Conservation (phyloP, 2,888 invertebrate genomes). For the Choristoneura rosaceana region DNA sequence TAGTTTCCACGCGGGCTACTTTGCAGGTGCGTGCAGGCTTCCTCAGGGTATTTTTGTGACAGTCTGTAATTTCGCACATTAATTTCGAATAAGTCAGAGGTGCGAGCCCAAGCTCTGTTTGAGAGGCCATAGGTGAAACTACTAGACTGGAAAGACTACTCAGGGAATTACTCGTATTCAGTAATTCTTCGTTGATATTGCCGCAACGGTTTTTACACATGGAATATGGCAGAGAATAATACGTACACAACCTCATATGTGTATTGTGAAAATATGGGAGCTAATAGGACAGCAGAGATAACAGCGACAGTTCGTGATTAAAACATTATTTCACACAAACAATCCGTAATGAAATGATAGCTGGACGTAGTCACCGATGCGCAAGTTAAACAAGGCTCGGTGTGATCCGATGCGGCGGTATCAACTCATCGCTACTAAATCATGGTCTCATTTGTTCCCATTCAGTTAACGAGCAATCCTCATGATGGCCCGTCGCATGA, state of each 20-base stretch:
- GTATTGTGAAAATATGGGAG: constrained; percentile 15
- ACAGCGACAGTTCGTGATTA: constrained; percentile 36
- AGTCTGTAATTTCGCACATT: too few species aligned
- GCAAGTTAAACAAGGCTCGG: constrained; percentile 62
- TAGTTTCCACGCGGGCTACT: too few species aligned
- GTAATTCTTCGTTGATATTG: too few species aligned
- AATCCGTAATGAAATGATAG: constrained; percentile 51
- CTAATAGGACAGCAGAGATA: constrained; percentile 39
- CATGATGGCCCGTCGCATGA: constrained; percentile 62
- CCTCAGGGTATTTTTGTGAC: too few species aligned
- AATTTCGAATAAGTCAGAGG: too few species aligned
- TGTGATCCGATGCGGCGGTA: constrained; percentile 54
- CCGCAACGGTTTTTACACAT: too few species aligned
- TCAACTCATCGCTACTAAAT: constrained; percentile 70
- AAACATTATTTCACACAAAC: constrained; percentile 41
- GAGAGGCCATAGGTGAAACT: too few species aligned
- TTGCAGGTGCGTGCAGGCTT: too few species aligned
- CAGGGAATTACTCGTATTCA: too few species aligned
- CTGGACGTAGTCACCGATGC: constrained; percentile 61
- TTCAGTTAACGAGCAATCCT: constrained; percentile 73
- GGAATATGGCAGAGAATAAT: not conserved
- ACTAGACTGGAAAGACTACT: too few species aligned
- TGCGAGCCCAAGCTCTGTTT: too few species aligned
- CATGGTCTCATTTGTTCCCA: constrained; percentile 77
- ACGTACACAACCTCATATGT: not conserved